Percentiles rank a stretch among this genome's conserved stretches.
phyloP scores from a whole-genome alignment of 37 sponge, comb jelly and placozoan genomes.

The Sycon ciliatum region DNA sequence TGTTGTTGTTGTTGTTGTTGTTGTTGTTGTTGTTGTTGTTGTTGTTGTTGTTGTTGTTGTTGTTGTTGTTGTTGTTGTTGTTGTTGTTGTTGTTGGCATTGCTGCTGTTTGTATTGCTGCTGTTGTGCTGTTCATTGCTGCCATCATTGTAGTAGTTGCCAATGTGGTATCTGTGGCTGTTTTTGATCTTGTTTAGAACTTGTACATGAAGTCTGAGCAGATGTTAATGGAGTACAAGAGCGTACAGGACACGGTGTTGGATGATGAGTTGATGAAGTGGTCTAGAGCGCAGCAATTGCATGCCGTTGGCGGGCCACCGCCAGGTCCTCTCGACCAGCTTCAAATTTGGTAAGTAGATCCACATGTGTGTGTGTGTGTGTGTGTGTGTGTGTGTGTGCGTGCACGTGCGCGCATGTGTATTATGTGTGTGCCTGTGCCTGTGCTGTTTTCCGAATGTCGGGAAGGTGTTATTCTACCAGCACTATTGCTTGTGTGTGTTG shows the following conservation, averaged over 20 bases:
- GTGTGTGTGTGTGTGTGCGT: background rate
- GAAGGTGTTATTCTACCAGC: too few species aligned
- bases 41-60: background rate
- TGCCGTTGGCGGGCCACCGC: background rate
- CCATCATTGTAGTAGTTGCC: too few species aligned
- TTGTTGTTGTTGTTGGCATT: background rate
- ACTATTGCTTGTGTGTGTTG: too few species aligned
- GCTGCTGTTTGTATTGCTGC: background rate
- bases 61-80: background rate
- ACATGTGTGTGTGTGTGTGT: background rate
- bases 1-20: background rate
- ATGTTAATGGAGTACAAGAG: background rate
- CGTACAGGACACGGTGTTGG: background rate
- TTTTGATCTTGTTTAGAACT: too few species aligned
- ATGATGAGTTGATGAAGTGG: conserved; percentile 15
- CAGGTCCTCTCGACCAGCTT: background rate
- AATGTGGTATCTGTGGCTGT: too few species aligned
- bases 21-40: background rate
- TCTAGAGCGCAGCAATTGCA: background rate
- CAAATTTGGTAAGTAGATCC: background rate
- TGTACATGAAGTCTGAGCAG: background rate
- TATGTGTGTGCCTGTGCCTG: too few species aligned
- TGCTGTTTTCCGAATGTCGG: too few species aligned
- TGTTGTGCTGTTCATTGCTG: background rate
- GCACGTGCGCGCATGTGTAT: background rate